These are phyloP conservation scores for Synergus itoensis DNA, from an alignment of 2,888 invertebrate species.

Conservation along the genomic window DNA sequence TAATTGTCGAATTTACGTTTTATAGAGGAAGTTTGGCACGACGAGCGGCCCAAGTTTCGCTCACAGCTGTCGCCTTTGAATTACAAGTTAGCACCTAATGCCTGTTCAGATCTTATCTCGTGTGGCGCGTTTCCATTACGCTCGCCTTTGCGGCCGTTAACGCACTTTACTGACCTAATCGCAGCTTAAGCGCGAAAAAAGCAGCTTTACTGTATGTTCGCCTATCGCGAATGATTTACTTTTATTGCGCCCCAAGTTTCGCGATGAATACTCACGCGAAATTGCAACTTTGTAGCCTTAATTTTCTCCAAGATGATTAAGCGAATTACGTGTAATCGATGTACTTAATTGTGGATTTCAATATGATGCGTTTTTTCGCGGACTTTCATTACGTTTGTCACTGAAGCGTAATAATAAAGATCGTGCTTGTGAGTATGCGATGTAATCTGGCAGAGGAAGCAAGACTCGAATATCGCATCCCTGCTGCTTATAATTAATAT, in stretches of 20 bases:
- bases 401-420: background rate
- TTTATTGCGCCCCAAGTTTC: slow-evolving; percentile 12
- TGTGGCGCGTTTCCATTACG: slow-evolving; percentile 49
- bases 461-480: slow-evolving; percentile 67
- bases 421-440: slow-evolving; percentile 1
- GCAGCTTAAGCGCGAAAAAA: background rate
- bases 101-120: slow-evolving; percentile 47
- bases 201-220: background rate
- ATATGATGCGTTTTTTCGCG: background rate
- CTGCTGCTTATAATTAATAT: slow-evolving; percentile 74
- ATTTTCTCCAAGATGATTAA: background rate
- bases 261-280: background rate
- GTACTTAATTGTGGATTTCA: background rate
- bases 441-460: slow-evolving; percentile 3
- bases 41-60: slow-evolving; percentile 5
- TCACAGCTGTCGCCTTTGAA: slow-evolving; percentile 47
- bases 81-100: slow-evolving; percentile 40
- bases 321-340: too few species aligned
- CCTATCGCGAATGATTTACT: slow-evolving; percentile 18
- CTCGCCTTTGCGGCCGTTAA: slow-evolving; percentile 31
- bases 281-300: background rate
- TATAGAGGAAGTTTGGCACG: slow-evolving; percentile 63
- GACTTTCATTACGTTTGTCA: slow-evolving; percentile 1
- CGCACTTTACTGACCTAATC: slow-evolving; percentile 28
- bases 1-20: slow-evolving; percentile 73